Percentiles rank a stretch among this genome's conserved stretches.
Evolutionary conservation across 2,113 vertebrate genomes (phyloP).

Genomic region (Periophthalmodon schlosseri): DNA sequence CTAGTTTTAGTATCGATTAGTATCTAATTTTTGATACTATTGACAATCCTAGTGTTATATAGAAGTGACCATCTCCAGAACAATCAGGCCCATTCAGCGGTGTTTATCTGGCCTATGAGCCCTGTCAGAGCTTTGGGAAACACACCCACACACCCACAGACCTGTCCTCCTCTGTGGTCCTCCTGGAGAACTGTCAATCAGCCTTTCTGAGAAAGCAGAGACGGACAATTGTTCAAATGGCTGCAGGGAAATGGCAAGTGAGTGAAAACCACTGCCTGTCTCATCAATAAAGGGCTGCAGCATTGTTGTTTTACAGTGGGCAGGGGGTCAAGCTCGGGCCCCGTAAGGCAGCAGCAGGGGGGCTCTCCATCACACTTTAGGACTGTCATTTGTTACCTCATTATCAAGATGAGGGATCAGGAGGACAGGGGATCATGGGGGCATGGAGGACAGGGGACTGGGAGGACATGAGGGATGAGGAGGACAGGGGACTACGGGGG

Average conservation of each 20-base stretch:
- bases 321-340: slow-evolving; percentile 50
- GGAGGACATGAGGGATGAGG: neutral
- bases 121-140: neutral
- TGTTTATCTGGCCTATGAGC: neutral
- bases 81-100: neutral
- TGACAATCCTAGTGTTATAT: no score
- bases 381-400: slow-evolving; percentile 82
- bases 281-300: slow-evolving; percentile 76
- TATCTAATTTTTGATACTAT: no score
- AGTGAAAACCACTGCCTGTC: slow-evolving; percentile 70
- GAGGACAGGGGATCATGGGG: slow-evolving; percentile 41
- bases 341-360: slow-evolving; percentile 59
- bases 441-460: slow-evolving; percentile 62
- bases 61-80: no score
- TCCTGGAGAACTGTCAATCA: slow-evolving; percentile 46
- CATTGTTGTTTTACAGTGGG: slow-evolving; percentile 72
- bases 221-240: slow-evolving; percentile 67
- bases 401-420: slow-evolving; percentile 65
- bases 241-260: slow-evolving; percentile 73
- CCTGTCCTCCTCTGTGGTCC: slow-evolving; percentile 14
- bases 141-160: slow-evolving; percentile 3
- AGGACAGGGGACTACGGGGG: no score
- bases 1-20: no score
- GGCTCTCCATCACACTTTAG: slow-evolving; percentile 74
- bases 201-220: slow-evolving; percentile 33